Evolutionary conservation across 1,140 invertebrate genomes (phyloP), one percentile per base, ranked within the genome.

Genomic region (Lutraria rhynchaena): DNA sequence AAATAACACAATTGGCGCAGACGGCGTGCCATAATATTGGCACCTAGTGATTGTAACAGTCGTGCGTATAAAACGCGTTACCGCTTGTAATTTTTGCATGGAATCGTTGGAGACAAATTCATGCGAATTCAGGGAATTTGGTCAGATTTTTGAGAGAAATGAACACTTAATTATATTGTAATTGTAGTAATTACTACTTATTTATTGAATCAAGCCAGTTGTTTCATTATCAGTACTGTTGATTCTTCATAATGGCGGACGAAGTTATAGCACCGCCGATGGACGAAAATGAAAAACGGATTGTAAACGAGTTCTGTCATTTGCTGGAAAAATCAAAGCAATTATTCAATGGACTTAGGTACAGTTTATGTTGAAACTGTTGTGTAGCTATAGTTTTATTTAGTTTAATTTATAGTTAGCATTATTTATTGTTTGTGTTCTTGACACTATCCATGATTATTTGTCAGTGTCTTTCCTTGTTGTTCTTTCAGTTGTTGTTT

Each of bases 261-360:
- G 87, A 89, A 33, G 61, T 61, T 13, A 22, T 55, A 24, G 60
- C 70, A 53, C 73, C 60, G 31, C 77, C 84, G 49, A 90, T 91
- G 87, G 91, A 92, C 80, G 91, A 91, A 75, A 88, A 87, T 81
- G 97, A 99, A 93, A 95, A 97, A 90, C 98, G 98, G 95, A 95
- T 98, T 90, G 97, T 99, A 82, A 95, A 97, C 92, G 98, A 99
- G 93, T 99, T 99, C 93, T 98, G 97, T 93, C 97, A 99, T 94
- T 94, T 99, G 87, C 94, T 99, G 57, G 98, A 99, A 91, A 99
- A 99, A 94, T 98, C 98, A 44, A 99, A 99, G 93, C 97, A 99
- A 93, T 94, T 99, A 69, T 99, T 99, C 93, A 99, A 99, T 93
- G 97, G 98, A 83, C 94, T 99, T 86, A 95, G 97, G 97, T 97